Evolutionary conservation across 2,797 vertebrate genomes (phyloP), one percentile per base, ranked within the genome.

Genomic region (Myripristis jacobus): DNA sequence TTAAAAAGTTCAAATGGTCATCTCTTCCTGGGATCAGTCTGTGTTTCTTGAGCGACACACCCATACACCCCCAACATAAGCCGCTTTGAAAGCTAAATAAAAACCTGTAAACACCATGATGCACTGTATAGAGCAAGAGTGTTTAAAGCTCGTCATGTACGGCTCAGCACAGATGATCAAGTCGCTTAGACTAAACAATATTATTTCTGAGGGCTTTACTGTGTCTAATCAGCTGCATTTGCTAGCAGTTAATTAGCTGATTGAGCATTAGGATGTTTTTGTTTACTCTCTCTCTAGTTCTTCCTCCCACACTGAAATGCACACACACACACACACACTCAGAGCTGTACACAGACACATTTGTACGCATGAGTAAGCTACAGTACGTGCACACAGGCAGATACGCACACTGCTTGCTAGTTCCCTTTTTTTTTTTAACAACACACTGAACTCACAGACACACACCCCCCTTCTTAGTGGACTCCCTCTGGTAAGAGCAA

Each of bases 241-340:
- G 47, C 75, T 59, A 52, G 47, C 27, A 70, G 78, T 67, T 83
- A 83, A 90, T 89, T 80, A 81, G 73, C 36, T 53, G 57, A 84
- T 83, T 85, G 80, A 2, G 8, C 71, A 73, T 81, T 74, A 66
- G 68, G 73, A 78, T 66, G 53, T 76, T 82, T 60, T 65, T 68
- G 62, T 48, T 61, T 16, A 24, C 25, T 47, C 21, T 48, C 21
- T 10, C 7, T 44, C 16, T 4, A 15, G 13, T 6, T 18, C 43
- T 18, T 16, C 18, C 43, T 44, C 29, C 8, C 24, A 21, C 18
- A 19, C 31, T 15, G n/a, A 36, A n/a, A 57, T 34, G 31, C 31
- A 36, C 36, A 21, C 55, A 22, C 19, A 43, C 54, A 34, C 29
- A 57, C 22, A 36, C 67, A 68, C 70, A 80, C 19, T 21, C 34